A percentile compares a stretch with the other conserved stretches of the same genome.
These are phyloP conservation scores for Mesoligia furuncula DNA, from an alignment of 2,888 invertebrate genomes.

Conservation along the genomic window DNA sequence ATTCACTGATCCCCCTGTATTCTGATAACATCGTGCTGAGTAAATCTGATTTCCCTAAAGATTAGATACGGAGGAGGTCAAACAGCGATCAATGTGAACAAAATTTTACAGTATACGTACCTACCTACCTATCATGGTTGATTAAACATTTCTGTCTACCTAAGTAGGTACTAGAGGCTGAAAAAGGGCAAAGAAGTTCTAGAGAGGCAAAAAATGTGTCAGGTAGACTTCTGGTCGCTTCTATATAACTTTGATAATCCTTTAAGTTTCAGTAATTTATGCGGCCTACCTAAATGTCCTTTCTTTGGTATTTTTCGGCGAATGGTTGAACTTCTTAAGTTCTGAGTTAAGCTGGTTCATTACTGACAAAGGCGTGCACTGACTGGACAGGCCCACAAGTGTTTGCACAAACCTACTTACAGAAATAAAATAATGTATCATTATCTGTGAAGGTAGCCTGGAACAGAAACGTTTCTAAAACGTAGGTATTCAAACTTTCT, in stretches of 20 bases:
- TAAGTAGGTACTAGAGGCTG: background rate
- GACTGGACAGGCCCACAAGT: background rate
- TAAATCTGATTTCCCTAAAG: constrained; percentile 56
- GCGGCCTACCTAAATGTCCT: background rate
- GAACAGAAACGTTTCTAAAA: background rate
- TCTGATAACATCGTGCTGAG: constrained; percentile 41
- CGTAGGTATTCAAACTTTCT: background rate
- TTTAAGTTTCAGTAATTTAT: background rate
- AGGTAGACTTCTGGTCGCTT: background rate
- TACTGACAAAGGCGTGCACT: background rate
- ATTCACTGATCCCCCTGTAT: constrained; percentile 18
- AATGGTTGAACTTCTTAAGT: background rate
- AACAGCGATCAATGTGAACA: constrained; percentile 32
- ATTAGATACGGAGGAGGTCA: constrained; percentile 37
- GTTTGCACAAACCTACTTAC: background rate
- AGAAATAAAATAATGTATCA: background rate
- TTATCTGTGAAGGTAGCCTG: background rate
- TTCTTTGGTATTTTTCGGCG: background rate
- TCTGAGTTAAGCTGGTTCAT: background rate
- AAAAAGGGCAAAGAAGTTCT: background rate
- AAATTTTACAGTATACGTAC: constrained; percentile 2
- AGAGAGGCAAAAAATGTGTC: too few relatives aligned
- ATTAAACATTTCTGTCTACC: background rate
- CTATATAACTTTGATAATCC: background rate
- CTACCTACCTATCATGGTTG: background rate